Conservation (phyloP, 2,797 vertebrate species). For the Coracias cyanogaster region DNA sequence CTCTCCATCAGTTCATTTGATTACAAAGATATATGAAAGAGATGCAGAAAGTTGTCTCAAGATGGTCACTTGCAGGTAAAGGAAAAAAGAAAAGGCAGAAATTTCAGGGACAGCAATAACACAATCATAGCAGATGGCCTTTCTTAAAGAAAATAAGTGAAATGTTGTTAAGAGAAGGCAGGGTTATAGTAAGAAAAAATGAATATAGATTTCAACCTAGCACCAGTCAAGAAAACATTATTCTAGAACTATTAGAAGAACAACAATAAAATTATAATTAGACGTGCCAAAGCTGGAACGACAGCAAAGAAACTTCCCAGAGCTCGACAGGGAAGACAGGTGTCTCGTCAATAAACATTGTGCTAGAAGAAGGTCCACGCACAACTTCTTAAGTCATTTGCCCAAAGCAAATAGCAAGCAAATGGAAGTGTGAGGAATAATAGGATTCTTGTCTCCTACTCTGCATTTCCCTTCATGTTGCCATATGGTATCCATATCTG, state of each 20-base stretch:
- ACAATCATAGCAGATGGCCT: not conserved
- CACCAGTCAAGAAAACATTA: not conserved
- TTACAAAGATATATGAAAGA: not conserved
- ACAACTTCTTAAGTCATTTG: slow-evolving; percentile 4
- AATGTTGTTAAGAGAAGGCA: not conserved
- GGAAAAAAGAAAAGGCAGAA: not conserved
- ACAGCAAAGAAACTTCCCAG: not conserved
- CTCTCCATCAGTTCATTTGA: too few relatives aligned
- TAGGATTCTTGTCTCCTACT: slow-evolving; percentile 49
- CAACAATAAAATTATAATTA: not conserved
- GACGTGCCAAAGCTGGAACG: not conserved
- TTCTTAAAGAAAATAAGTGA: not conserved
- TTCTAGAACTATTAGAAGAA: not conserved
- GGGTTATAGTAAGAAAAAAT: not conserved
- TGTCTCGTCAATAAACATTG: slow-evolving; percentile 1
- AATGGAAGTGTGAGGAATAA: slow-evolving; percentile 59
- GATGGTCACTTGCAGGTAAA: not conserved
- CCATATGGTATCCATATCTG: slow-evolving; percentile 68
- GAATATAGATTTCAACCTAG: not conserved
- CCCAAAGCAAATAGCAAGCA: slow-evolving; percentile 39
- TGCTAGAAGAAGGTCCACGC: not conserved
- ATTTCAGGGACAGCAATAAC: not conserved
- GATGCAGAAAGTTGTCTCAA: not conserved
- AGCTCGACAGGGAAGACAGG: not conserved
- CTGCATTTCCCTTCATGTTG: slow-evolving; percentile 13